Percentiles rank a stretch among this genome's conserved stretches.
phyloP scores from a whole-genome alignment of 2,113 vertebrate species.

The Dipodomys merriami region DNA sequence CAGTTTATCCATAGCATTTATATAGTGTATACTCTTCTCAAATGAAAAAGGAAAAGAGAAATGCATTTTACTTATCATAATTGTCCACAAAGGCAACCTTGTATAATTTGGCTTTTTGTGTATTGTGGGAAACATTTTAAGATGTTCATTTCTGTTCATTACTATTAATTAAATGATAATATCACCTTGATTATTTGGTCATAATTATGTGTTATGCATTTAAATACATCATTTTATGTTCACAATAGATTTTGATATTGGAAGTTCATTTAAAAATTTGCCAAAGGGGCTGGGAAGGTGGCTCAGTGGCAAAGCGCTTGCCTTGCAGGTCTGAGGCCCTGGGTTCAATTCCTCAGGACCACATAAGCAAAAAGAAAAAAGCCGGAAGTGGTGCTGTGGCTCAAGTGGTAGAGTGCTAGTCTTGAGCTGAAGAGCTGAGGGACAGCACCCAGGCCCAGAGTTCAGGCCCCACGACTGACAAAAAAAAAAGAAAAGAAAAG shows the following conservation, averaged over 20 bases:
- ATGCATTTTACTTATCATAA: neutral
- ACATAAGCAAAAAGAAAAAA: too few relatives aligned
- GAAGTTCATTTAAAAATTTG: slow-evolving; percentile 36
- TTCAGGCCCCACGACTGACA: too few relatives aligned
- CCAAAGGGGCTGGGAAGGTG: neutral
- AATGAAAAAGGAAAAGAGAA: slow-evolving; percentile 42
- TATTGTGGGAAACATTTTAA: slow-evolving; percentile 33
- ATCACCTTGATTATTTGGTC: slow-evolving; percentile 25
- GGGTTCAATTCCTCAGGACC: too few relatives aligned
- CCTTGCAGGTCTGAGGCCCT: too few relatives aligned
- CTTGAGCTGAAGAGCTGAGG: too few relatives aligned
- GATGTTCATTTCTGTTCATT: neutral
- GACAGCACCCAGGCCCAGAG: too few relatives aligned
- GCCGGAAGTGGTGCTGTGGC: too few relatives aligned
- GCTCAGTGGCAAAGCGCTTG: too few relatives aligned
- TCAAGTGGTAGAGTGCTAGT: too few relatives aligned
- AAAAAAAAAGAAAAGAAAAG: too few relatives aligned
- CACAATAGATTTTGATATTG: slow-evolving; percentile 18
- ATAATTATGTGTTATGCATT: neutral
- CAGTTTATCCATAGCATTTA: neutral
- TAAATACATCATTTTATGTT: slow-evolving; percentile 26
- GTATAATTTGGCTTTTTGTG: slow-evolving; percentile 8
- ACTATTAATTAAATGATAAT: neutral
- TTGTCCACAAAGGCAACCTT: neutral
- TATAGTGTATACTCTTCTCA: neutral